Evolutionary conservation across 2,797 vertebrate species (phyloP), one percentile per base, ranked within the genome.

Genomic region (Sarcoramphus papa): DNA sequence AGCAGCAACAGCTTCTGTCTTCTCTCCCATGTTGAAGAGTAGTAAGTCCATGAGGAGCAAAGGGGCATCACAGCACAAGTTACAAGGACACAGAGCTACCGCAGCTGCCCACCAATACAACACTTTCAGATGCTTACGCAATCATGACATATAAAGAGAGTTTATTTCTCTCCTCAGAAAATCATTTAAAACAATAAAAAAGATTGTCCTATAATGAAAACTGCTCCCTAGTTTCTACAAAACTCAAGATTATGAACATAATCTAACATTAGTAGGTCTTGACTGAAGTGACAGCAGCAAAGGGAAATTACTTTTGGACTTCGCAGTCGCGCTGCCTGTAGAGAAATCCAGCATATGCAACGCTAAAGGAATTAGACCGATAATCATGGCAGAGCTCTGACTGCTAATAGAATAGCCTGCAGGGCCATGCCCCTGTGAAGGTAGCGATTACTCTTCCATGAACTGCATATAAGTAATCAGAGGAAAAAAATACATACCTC

Each of bases 261-360:
- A 60, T 12, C 40, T 22, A 72, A 23, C 4, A 12, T 16, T 12
- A 35, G 28, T 6, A 64, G 30, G 62, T 68, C 33, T 31, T 28
- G n/a, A 30, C 0, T 31, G 33, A 70, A 33, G 16, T 5, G 37
- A 70, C 37, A 70, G 57, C 3, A 41, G 57, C 45, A 81, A 76
- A 63, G 37, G n/a, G 51, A 76, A 57, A 70, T 45, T 14, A 19
- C n/a, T 59, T 50, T 40, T 9, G 6, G 48, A 23, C 31, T 35
- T 59, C 1, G 3, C 63, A 62, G 31, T 17, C 1, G 0, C 6
- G 4, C 8, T 4, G 62, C 13, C 43, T 41, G 22, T 17, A 50
- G 19, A 41, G 64, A 75, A 40, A 59, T 20, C 21, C 22, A 51
- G 18, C 20, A 1, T 9, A 25, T 6, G 8, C 33, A 35, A 41